These are phyloP conservation scores for Xyrauchen texanus DNA, from an alignment of 2,113 vertebrate genomes.

Conservation along the genomic window DNA sequence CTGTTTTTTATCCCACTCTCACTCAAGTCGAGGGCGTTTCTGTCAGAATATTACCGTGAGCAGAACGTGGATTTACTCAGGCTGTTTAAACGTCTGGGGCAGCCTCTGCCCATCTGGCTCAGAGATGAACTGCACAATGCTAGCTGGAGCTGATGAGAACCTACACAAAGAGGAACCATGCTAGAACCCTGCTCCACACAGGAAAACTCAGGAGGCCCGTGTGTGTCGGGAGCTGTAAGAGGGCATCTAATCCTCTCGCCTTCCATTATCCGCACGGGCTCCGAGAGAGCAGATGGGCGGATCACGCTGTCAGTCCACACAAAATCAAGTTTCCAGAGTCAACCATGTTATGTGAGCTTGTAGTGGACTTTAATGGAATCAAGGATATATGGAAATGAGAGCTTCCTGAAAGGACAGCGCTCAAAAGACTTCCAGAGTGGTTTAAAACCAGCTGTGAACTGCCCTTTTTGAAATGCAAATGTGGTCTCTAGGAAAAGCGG, in stretches of 20 bases:
- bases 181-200: conserved; percentile 9
- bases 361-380: not conserved
- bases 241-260: conserved; percentile 10
- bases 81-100: conserved; percentile 81
- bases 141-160: conserved; percentile 76
- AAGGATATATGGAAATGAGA: conserved; percentile 9
- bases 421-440: conserved; percentile 20
- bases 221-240: conserved; percentile 31
- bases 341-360: not conserved
- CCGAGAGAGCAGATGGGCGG: not conserved
- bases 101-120: conserved; percentile 83
- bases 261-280: conserved; percentile 15
- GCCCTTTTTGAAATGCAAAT: conserved; percentile 2
- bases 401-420: conserved; percentile 6
- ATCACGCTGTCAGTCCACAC: not conserved
- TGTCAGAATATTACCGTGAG: conserved; percentile 81
- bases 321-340: not conserved
- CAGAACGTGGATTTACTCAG: conserved; percentile 83
- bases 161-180: not conserved
- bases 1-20: too few species aligned
- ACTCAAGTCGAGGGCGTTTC: conserved; percentile 77
- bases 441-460: conserved; percentile 16
- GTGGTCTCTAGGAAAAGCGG: conserved; percentile 14
- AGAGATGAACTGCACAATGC: conserved; percentile 82
- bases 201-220: conserved; percentile 9